Base-by-base conservation (phyloP, 2,888 invertebrate species). In the Caenorhabditis sulstoni region DNA sequence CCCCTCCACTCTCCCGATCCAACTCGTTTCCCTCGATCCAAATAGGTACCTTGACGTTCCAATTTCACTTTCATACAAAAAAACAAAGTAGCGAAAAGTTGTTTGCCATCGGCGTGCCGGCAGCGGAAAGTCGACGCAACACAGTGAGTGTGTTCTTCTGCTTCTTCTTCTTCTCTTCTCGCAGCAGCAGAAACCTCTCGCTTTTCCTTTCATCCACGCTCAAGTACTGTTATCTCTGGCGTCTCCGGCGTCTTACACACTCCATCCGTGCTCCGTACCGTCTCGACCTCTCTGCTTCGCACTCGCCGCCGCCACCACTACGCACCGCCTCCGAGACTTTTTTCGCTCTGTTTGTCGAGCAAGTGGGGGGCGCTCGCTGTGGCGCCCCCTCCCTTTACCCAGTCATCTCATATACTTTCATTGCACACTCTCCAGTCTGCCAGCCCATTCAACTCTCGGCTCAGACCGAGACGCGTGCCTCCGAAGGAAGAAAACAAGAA, bases 311-410 rank as follows among this genome's bases (percentile, higher is more conserved):
- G n/a, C 29, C 47, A 20, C 29, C 59, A 41, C 49, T 52, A 45
- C 58, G 14, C 39, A 23, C 57, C 44, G 23, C 66, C 58, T 47
- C 57, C 65, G 41, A 45, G 62, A 29, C 4, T 29, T 64, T 61
- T 66, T 66, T 75, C 53, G 44, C 62, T 68, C 29, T 64, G 52
- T 76, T 76, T 67, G 62, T 68, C 50, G 55, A 49, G 62, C 71
- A 57, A 37, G 44, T 23, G 55, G 52, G 65, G 29, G 44, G 65
- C 35, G 59, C 18, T 23, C 45, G 73, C 47, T 52, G 64, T 50
- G 57, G 59, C 58, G 55, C 71, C 65, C 49, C 29, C 68, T 49
- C 65, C 55, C 41, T 71, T 71, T 78, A 61, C 70, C 61, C 65
- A 78, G 62, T 52, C 66, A 49, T 52, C 39, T 37, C 66, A 70